Conservation (phyloP, 2,113 vertebrate genomes). For the Acanthochromis polyacanthus region DNA sequence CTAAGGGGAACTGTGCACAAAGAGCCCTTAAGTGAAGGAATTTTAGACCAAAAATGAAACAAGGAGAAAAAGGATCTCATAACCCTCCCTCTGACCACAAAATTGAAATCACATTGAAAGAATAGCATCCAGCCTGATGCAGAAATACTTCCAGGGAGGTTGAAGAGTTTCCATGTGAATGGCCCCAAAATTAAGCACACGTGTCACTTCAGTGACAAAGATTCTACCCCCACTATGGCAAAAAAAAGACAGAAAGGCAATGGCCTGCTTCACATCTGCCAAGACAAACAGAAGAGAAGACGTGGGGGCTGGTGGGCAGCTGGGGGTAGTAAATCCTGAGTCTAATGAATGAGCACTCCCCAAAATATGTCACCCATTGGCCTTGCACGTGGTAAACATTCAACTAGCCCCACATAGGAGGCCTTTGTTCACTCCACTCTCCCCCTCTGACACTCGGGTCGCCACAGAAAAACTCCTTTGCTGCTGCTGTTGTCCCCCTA, state of each 20-base stretch:
- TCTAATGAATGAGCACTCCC: slow-evolving; percentile 80
- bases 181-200: slow-evolving; percentile 80
- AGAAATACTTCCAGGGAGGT: slow-evolving; percentile 63
- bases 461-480: slow-evolving; percentile 27
- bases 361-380: slow-evolving; percentile 82
- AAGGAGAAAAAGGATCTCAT: background rate
- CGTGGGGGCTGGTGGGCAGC: slow-evolving; percentile 44
- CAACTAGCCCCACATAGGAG: slow-evolving; percentile 66
- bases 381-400: slow-evolving; percentile 75
- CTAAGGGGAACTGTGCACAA: background rate
- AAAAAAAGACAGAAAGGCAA: slow-evolving; percentile 57
- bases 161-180: slow-evolving; percentile 81
- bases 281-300: slow-evolving; percentile 78
- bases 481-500: slow-evolving; percentile 29
- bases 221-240: slow-evolving; percentile 56
- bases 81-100: background rate
- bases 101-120: slow-evolving; percentile 15
- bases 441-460: slow-evolving; percentile 7
- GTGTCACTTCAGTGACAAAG: slow-evolving; percentile 64
- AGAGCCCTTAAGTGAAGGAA: slow-evolving; percentile 8
- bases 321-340: slow-evolving; percentile 81
- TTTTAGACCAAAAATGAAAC: slow-evolving; percentile 6
- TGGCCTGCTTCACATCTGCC: slow-evolving; percentile 85
- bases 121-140: slow-evolving; percentile 55
- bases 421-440: slow-evolving; percentile 67